A percentile compares a stretch with the other conserved stretches of the same genome.
phyloP scores from a whole-genome alignment of 1,140 invertebrate genomes.

The Asobara japonica region DNA sequence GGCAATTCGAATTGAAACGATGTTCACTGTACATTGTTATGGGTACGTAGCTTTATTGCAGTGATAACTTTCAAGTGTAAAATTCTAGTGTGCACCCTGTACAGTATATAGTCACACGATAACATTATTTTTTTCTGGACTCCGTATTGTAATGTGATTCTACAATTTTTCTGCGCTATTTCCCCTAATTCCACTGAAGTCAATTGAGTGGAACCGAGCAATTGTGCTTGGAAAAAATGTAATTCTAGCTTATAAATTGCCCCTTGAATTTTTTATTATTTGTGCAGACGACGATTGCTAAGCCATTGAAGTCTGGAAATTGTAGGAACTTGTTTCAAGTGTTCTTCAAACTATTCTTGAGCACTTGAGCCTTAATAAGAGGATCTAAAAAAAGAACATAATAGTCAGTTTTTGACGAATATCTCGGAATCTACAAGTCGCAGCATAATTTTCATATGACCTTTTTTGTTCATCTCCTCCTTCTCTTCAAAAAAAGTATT shows the following conservation, averaged over 20 bases:
- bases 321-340: too few species aligned
- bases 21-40: neutral
- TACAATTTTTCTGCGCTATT: neutral
- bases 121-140: neutral
- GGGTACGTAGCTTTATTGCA: neutral
- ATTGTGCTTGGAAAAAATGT: neutral
- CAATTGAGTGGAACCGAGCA: neutral
- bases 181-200: neutral
- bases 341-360: too few species aligned
- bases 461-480: slow-evolving; percentile 27
- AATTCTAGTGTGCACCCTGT: neutral
- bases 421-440: neutral
- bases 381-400: too few species aligned
- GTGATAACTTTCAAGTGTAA: neutral
- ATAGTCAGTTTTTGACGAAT: neutral
- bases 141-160: neutral
- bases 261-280: too few species aligned
- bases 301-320: too few species aligned
- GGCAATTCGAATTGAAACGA: neutral
- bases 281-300: too few species aligned
- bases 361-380: too few species aligned
- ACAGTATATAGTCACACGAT: neutral
- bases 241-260: neutral
- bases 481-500: neutral
- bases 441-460: neutral